Percentiles rank a stretch among this genome's conserved stretches.
These are phyloP conservation scores for Archegozetes longisetosus DNA, from an alignment of 1,140 invertebrate genomes.

Conservation along the genomic window DNA sequence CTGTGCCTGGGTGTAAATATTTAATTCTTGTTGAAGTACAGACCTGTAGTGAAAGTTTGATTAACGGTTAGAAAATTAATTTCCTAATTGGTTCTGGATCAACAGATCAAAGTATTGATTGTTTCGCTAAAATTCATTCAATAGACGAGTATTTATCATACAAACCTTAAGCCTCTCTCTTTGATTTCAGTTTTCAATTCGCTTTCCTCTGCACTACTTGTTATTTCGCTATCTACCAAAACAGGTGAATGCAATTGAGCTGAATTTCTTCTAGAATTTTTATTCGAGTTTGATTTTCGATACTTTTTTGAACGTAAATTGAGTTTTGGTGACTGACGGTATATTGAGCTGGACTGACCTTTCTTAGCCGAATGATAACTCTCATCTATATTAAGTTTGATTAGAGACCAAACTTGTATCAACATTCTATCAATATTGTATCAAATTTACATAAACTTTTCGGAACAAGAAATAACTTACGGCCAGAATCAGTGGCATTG, in stretches of 20 bases:
- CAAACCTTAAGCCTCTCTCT: too few species aligned
- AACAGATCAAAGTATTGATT: too few species aligned
- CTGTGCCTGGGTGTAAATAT: too few species aligned
- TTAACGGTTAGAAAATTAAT: too few species aligned
- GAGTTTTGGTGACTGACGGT: background rate
- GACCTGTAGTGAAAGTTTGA: too few species aligned
- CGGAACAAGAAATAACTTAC: background rate
- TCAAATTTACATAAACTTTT: background rate
- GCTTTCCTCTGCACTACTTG: background rate
- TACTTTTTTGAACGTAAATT: background rate
- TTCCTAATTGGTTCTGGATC: too few species aligned
- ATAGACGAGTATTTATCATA: too few species aligned
- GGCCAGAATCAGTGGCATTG: background rate
- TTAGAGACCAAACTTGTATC: too few species aligned
- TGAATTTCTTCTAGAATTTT: background rate
- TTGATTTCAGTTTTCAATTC: background rate
- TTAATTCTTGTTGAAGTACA: too few species aligned
- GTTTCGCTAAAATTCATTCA: too few species aligned
- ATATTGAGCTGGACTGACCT: background rate
- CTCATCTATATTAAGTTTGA: too few species aligned
- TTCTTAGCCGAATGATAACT: background rate
- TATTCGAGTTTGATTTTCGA: background rate
- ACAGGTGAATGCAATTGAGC: background rate
- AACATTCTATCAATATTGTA: background rate
- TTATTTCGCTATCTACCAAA: background rate